phyloP scores from a whole-genome alignment of 2,797 vertebrate genomes.

The Sebastes iracundus region DNA sequence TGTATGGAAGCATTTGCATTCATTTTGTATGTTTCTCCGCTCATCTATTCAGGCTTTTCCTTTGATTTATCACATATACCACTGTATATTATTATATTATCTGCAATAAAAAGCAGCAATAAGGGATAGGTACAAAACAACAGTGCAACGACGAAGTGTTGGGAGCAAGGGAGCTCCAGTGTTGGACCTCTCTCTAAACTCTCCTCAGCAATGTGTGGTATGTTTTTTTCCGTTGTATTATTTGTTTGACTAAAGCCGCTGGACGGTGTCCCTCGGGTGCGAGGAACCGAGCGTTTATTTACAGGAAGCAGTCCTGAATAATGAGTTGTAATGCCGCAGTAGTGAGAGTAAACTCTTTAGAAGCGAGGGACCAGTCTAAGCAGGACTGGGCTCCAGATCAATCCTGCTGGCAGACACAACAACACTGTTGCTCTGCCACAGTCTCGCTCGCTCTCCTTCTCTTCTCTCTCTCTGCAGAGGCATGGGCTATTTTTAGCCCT shows the following conservation, averaged over 20 bases:
- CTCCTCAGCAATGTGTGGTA: background rate
- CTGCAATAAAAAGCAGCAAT: background rate
- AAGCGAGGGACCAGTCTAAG: constrained; percentile 44
- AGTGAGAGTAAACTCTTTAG: constrained; percentile 58
- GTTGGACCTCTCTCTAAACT: background rate
- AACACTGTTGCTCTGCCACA: constrained; percentile 55
- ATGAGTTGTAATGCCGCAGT: constrained; percentile 55
- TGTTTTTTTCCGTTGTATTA: constrained; percentile 6
- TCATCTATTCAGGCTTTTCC: background rate
- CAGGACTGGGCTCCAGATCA: constrained; percentile 65
- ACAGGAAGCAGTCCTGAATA: constrained; percentile 50
- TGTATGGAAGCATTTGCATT: background rate
- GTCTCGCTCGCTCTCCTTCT: constrained; percentile 33
- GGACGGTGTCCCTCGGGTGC: constrained; percentile 17
- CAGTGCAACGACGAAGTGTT: background rate
- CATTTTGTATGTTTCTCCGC: background rate
- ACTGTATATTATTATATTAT: background rate
- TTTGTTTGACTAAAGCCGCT: constrained; percentile 38
- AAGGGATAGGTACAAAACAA: background rate
- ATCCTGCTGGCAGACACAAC: constrained; percentile 73
- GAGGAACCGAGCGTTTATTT: constrained; percentile 39
- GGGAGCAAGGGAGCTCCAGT: background rate
- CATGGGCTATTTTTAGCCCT: constrained; percentile 76
- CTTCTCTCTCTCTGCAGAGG: constrained; percentile 58
- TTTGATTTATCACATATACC: background rate